phyloP scores from a whole-genome alignment of 1,140 invertebrate species.

The Brachionus asplanchnoidis region DNA sequence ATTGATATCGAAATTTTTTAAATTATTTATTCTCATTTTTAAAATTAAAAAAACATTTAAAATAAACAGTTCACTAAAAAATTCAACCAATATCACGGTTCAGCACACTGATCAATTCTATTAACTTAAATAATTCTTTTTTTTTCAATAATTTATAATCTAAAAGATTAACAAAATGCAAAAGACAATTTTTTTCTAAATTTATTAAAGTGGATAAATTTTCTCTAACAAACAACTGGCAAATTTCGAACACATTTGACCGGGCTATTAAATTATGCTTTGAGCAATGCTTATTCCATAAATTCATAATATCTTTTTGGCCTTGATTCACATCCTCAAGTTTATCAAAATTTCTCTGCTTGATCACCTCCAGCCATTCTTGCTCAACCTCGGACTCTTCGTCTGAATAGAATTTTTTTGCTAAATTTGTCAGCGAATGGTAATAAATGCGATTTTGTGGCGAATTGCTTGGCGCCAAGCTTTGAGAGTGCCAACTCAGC shows the following conservation, averaged over 20 bases:
- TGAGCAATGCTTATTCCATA: conserved; percentile 17
- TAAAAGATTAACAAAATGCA: conserved; percentile 29
- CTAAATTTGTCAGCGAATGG: conserved; percentile 83
- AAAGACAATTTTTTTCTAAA: conserved; percentile 20
- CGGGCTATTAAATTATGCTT: conserved; percentile 2
- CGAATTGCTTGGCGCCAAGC: neutral
- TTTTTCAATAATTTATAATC: neutral
- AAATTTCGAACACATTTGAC: neutral
- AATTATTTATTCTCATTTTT: neutral
- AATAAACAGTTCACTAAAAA: neutral
- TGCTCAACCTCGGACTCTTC: neutral
- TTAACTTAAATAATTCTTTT: conserved; percentile 1
- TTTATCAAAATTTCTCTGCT: neutral
- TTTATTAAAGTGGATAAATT: neutral
- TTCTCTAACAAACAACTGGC: neutral
- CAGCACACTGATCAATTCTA: neutral
- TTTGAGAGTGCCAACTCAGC: neutral
- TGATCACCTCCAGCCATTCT: neutral
- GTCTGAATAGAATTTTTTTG: conserved; percentile 49
- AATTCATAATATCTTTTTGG: conserved; percentile 19
- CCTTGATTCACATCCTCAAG: conserved; percentile 31
- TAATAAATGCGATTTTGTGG: conserved; percentile 69
- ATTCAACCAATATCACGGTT: neutral
- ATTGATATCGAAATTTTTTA: no score
- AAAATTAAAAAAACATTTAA: neutral